Percentiles rank a stretch among this genome's conserved stretches.
Evolutionary conservation across 1,140 invertebrate genomes (phyloP).

Genomic region (Drosophila quadrilineata): DNA sequence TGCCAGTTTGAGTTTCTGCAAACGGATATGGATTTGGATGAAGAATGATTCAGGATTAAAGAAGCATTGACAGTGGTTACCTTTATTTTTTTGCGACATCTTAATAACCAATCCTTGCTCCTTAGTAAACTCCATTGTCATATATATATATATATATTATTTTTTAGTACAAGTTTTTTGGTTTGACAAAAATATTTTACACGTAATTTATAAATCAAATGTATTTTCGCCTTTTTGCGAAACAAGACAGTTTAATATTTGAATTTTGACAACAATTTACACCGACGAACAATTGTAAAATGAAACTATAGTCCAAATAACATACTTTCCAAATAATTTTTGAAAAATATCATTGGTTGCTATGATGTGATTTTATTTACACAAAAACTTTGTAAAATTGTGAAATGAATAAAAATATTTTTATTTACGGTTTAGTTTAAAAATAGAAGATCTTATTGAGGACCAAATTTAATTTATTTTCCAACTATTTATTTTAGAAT

Average conservation of each 20-base stretch:
- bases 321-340: no score
- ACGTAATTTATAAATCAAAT: slow-evolving; percentile 56
- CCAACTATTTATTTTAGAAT: no score
- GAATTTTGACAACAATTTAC: slow-evolving; percentile 75
- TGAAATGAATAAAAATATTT: no score
- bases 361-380: no score
- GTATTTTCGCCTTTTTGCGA: slow-evolving; percentile 33
- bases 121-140: slow-evolving; percentile 50
- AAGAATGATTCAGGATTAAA: not conserved
- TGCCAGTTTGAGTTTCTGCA: slow-evolving; percentile 61
- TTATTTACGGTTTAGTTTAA: no score
- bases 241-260: no score
- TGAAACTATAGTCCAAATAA: no score
- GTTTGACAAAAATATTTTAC: slow-evolving; percentile 34
- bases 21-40: not conserved
- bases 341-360: no score
- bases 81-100: slow-evolving; percentile 68
- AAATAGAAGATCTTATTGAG: no score
- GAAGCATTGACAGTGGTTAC: slow-evolving; percentile 42
- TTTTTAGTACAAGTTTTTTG: slow-evolving; percentile 19
- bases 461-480: no score
- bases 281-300: slow-evolving; percentile 67
- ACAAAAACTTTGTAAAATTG: no score
- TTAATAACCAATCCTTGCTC: slow-evolving; percentile 58
- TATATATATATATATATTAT: no score